These are phyloP conservation scores for Aix galericulata DNA, from an alignment of 2,113 vertebrate genomes.

Conservation along the genomic window DNA sequence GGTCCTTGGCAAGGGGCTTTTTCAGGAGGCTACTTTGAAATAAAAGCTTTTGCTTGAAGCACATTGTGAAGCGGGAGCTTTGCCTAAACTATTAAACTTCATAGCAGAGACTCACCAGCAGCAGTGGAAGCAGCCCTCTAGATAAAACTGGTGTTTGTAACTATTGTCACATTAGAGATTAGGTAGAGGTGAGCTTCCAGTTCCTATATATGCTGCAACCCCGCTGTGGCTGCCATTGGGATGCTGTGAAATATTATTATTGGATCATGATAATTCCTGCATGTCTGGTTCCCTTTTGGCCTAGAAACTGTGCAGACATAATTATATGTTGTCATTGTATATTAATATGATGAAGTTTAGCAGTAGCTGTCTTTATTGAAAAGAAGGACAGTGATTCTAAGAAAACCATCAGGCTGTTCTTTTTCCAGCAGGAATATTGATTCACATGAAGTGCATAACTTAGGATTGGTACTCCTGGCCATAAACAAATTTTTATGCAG, in stretches of 20 bases:
- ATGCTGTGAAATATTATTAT: not conserved
- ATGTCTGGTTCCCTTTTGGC: not conserved
- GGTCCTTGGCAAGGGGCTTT: constrained; percentile 17
- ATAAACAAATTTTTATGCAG: not conserved
- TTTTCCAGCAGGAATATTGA: not conserved
- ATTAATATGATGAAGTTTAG: not conserved
- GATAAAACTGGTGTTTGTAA: constrained; percentile 3
- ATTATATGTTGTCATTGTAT: not conserved
- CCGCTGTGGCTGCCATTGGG: not conserved
- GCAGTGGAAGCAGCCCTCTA: not conserved
- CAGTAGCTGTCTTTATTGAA: not conserved
- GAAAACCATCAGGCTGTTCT: not conserved
- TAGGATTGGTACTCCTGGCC: not conserved
- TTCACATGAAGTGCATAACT: not conserved
- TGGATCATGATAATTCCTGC: not conserved
- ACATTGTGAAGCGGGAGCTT: not conserved
- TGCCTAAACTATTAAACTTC: constrained; percentile 46
- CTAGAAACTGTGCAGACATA: not conserved
- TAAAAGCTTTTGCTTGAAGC: not conserved
- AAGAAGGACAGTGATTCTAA: not conserved
- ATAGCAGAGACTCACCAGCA: not conserved
- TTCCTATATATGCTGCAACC: not conserved
- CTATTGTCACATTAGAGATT: not conserved
- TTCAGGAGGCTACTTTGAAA: constrained; percentile 50
- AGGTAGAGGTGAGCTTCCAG: not conserved